Percentiles rank a stretch among this genome's conserved stretches.
These are phyloP conservation scores for Formica exsecta DNA, from an alignment of 1,140 invertebrate species.

Conservation along the genomic window DNA sequence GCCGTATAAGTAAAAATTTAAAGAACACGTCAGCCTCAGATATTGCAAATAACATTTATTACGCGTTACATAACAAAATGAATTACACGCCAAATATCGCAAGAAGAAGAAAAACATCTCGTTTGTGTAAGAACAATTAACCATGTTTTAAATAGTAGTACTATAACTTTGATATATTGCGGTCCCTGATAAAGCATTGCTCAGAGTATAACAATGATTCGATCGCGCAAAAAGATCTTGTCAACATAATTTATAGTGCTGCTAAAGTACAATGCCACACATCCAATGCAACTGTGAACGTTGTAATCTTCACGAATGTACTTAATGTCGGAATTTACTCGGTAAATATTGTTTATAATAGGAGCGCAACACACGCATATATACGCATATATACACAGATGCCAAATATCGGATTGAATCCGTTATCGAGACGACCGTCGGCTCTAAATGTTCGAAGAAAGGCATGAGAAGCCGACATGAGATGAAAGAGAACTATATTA, in stretches of 20 bases:
- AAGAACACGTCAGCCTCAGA: not conserved
- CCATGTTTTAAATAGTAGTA: constrained; percentile 14
- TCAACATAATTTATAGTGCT: constrained; percentile 23
- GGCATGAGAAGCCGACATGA: constrained; percentile 76
- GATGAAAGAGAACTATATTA: constrained; percentile 85
- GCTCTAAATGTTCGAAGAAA: constrained; percentile 65
- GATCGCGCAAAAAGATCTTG: constrained; percentile 41
- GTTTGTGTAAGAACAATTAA: constrained; percentile 33
- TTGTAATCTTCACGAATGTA: constrained; percentile 31
- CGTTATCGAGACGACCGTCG: constrained; percentile 70
- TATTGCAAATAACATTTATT: constrained; percentile 3
- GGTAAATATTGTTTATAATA: constrained; percentile 61
- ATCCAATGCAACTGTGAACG: not conserved
- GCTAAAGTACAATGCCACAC: not conserved
- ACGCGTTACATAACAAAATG: not conserved
- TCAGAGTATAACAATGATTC: not conserved
- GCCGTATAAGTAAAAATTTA: not conserved
- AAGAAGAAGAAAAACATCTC: constrained; percentile 23
- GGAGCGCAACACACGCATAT: constrained; percentile 5
- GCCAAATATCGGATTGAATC: constrained; percentile 62
- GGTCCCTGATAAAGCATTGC: constrained; percentile 7
- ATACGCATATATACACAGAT: no score
- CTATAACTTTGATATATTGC: constrained; percentile 11
- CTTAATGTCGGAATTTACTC: constrained; percentile 39
- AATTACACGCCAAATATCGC: not conserved